Evolutionary conservation across 2,113 vertebrate species (phyloP).

Genomic region (Leptobrachium ailaonicum): DNA sequence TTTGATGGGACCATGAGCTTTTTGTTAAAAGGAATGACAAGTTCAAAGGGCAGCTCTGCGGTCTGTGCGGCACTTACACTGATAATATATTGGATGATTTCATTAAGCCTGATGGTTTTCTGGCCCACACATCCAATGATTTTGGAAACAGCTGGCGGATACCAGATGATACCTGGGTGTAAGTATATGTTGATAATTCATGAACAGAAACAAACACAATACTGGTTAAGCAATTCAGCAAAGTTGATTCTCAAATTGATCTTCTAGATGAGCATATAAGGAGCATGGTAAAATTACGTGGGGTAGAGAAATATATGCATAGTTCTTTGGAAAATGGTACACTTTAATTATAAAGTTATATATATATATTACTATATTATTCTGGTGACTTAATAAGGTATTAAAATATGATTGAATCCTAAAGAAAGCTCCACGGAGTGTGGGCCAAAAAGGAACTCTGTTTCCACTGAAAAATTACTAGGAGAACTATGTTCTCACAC

Average conservation of each 20-base stretch:
- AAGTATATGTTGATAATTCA: not conserved
- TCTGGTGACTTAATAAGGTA: no score
- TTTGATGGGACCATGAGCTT: slow-evolving; percentile 69
- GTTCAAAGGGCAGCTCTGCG: slow-evolving; percentile 72
- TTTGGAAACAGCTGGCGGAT: slow-evolving; percentile 86
- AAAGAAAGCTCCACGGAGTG: no score
- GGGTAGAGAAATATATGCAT: no score
- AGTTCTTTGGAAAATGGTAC: no score
- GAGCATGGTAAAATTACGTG: not conserved
- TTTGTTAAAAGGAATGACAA: slow-evolving; percentile 67
- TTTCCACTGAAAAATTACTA: no score
- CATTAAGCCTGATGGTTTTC: slow-evolving; percentile 70
- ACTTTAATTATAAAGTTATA: no score
- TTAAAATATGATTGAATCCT: no score
- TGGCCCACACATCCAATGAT: slow-evolving; percentile 68
- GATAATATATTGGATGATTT: slow-evolving; percentile 76
- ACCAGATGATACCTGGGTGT: slow-evolving; percentile 57
- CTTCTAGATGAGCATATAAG: not conserved
- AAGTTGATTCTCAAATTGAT: no score
- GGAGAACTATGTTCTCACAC: no score
- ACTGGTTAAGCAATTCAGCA: no score
- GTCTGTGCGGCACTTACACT: slow-evolving; percentile 86
- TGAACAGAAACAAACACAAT: not conserved
- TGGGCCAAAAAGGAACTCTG: no score
- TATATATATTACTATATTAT: no score